Percentiles rank a stretch among this genome's conserved stretches.
Evolutionary conservation across 2,888 invertebrate species (phyloP).

Genomic region (Drosophila sordidula): DNA sequence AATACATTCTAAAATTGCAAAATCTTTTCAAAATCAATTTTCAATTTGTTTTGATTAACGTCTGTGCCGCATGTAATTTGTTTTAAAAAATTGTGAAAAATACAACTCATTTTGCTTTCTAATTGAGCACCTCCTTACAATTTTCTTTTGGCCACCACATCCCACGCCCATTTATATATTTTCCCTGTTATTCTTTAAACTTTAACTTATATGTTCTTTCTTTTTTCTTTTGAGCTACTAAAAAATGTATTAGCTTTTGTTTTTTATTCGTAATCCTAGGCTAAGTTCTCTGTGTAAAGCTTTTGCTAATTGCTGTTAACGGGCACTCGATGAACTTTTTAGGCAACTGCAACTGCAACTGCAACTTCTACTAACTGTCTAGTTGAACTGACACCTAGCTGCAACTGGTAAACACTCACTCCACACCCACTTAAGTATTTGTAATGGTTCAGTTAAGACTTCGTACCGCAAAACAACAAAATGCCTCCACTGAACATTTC

Average conservation of each 20-base stretch:
- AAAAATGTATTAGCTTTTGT: slow-evolving; percentile 9
- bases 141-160: slow-evolving; percentile 22
- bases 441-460: slow-evolving; percentile 3
- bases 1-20: slow-evolving; percentile 17
- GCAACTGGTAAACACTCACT: slow-evolving; percentile 27
- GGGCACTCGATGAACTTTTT: slow-evolving; percentile 34
- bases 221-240: slow-evolving; percentile 14
- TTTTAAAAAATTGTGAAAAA: slow-evolving; percentile 3
- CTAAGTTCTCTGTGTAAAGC: slow-evolving; percentile 40
- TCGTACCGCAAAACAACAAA: slow-evolving; percentile 8
- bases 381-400: slow-evolving; percentile 32
- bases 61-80: slow-evolving; percentile 50
- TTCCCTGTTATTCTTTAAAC: not conserved
- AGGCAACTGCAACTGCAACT: slow-evolving; percentile 48
- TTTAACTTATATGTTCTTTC: slow-evolving; percentile 4
- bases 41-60: slow-evolving; percentile 36
- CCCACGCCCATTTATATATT: slow-evolving; percentile 16
- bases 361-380: slow-evolving; percentile 27
- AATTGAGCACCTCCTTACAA: slow-evolving; percentile 38
- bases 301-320: slow-evolving; percentile 31
- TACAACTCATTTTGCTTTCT: slow-evolving; percentile 22
- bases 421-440: not conserved
- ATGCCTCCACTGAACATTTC: slow-evolving; percentile 9
- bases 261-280: slow-evolving; percentile 41
- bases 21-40: slow-evolving; percentile 27